Conservation (phyloP, 2,797 vertebrate genomes). For the Cuculus canorus region DNA sequence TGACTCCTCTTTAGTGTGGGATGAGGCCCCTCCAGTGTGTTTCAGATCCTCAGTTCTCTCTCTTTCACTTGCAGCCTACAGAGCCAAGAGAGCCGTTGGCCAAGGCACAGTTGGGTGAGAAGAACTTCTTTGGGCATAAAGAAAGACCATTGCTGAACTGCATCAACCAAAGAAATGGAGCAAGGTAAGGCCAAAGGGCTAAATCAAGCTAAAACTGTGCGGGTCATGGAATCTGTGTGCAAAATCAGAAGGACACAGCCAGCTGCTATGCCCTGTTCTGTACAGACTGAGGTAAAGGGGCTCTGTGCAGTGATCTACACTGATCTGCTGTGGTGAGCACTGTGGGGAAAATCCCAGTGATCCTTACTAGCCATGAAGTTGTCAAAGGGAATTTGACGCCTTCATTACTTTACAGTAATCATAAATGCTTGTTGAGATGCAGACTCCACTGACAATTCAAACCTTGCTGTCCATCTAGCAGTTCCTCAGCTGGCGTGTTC, state of each 20-base stretch:
- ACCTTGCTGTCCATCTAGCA: background rate
- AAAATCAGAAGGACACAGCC: background rate
- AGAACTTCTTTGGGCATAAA: background rate
- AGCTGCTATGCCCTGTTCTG: background rate
- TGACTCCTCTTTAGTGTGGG: background rate
- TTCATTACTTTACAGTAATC: background rate
- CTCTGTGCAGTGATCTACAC: too few species aligned
- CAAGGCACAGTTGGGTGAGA: background rate
- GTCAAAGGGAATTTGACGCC: background rate
- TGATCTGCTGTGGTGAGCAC: background rate
- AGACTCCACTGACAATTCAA: background rate
- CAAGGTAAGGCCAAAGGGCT: background rate
- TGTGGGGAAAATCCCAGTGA: background rate
- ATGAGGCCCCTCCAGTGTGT: background rate
- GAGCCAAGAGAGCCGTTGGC: background rate
- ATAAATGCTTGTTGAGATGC: background rate
- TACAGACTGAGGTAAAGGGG: background rate
- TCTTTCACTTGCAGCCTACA: background rate
- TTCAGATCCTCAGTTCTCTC: background rate
- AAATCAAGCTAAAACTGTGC: background rate
- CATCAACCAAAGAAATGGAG: background rate
- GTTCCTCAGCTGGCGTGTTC: background rate
- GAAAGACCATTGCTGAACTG: background rate
- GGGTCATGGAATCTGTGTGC: background rate
- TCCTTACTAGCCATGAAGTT: background rate